Evolutionary conservation across 1,140 invertebrate species (phyloP), one percentile per base, ranked within the genome.

Genomic region (Diabrotica undecimpunctata): DNA sequence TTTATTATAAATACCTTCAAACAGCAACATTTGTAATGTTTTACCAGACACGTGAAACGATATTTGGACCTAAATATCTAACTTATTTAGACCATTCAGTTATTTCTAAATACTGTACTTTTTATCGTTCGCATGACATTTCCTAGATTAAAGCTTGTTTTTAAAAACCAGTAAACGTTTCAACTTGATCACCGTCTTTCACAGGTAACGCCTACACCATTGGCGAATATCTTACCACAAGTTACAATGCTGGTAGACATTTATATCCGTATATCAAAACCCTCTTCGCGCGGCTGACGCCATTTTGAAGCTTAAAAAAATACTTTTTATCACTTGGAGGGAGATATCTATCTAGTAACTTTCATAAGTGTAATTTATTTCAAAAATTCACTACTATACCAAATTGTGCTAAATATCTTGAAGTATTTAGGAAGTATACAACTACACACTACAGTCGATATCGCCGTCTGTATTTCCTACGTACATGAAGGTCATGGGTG

Each of bases 151-250:
- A 14, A 55, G 13, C 35, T 46, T 46, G 3, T 46, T 46, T 46
- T 3, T n/a, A 46, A 46, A 46, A 46, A 46, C 41, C 41, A 46
- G n/a, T 46, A 10, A 46, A 46, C 41, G n/a, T 46, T n/a, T 46
- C 6, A 46, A 46, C 8, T 5, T 56, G 50, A 41, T 55, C 62
- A 54, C 52, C 64, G 67, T 69, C 53, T 62, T 71, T 68, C 62
- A 71, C 67, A 71, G 71, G 71, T 73, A 73, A 73, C 69, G 62
- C 66, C 67, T 69, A 71, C 71, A 73, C 71, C 71, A 68, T 73
- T 69, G 71, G 66, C 66, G 60, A 67, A 64, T 67, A 61, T 64
- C 41, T 51, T 55, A 63, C 61, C 66, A 68, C 62, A 46, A 46
- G 53, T 64, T 64, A 70, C 53, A 54, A 53, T 67, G 62, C 62